Evolutionary conservation across 2,113 vertebrate species (phyloP).

Genomic region (Hypocryptadius cinnamomeus): DNA sequence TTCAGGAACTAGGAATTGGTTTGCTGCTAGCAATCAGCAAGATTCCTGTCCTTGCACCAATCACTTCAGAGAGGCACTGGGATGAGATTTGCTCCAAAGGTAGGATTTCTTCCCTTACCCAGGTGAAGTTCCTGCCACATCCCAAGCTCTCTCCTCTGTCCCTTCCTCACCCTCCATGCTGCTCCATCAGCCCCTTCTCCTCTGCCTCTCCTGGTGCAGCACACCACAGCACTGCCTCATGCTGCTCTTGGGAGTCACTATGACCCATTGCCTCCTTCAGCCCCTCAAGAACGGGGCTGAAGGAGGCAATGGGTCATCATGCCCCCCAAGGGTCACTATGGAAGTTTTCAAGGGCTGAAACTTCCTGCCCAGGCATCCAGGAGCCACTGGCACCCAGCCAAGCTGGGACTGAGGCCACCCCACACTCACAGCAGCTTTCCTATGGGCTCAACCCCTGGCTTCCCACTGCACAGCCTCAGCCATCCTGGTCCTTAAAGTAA

Average conservation of each 20-base stretch:
- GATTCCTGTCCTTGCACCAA: not conserved
- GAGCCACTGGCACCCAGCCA: not conserved
- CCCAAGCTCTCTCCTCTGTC: not conserved
- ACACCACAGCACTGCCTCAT: rapidly evolving
- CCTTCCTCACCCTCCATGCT: not conserved
- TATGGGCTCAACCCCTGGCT: not conserved
- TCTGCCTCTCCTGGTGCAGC: not conserved
- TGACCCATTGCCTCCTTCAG: not conserved
- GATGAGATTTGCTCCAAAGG: not conserved
- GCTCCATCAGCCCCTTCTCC: not conserved
- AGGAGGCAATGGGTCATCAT: too few relatives aligned
- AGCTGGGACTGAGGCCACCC: not conserved
- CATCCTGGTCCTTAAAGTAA: too few relatives aligned
- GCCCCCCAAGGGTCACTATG: too few relatives aligned
- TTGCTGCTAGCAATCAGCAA: not conserved
- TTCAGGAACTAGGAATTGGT: not conserved
- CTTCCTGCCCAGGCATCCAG: not conserved
- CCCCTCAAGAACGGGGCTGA: not conserved
- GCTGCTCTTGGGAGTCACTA: not conserved
- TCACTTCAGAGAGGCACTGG: not conserved
- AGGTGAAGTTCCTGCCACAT: not conserved
- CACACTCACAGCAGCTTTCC: not conserved
- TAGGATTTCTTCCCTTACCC: not conserved
- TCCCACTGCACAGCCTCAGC: not conserved
- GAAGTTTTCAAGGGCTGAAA: too few relatives aligned